A percentile compares a stretch with the other conserved stretches of the same genome.
Evolutionary conservation across 2,888 invertebrate species (phyloP).

Genomic region (Leucoptera coffeella): DNA sequence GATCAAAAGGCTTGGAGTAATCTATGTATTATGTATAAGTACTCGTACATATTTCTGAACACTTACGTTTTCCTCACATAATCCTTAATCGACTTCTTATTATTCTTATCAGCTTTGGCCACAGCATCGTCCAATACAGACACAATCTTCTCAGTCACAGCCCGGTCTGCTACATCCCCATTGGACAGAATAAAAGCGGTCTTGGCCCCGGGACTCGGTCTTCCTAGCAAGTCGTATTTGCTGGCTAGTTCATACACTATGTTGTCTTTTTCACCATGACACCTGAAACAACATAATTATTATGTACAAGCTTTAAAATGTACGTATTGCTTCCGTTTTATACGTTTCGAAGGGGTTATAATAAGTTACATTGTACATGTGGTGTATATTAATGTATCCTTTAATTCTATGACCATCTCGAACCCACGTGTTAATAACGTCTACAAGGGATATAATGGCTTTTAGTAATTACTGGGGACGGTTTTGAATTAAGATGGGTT

Average conservation of each 20-base stretch:
- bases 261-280: conserved; percentile 64
- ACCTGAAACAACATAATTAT: too few species aligned
- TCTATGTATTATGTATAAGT: background rate
- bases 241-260: conserved; percentile 51
- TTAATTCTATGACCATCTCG: too few species aligned
- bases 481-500: too few species aligned
- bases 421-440: too few species aligned
- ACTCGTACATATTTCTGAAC: conserved; percentile 1
- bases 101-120: conserved; percentile 19
- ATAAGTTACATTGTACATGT: too few species aligned
- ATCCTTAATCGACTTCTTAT: conserved; percentile 17
- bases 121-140: conserved; percentile 15
- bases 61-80: conserved; percentile 19
- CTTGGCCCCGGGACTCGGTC: conserved; percentile 17
- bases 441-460: too few species aligned
- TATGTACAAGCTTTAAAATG: too few species aligned
- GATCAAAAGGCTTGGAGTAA: too few species aligned
- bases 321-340: too few species aligned
- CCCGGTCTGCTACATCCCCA: conserved; percentile 18
- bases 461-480: too few species aligned
- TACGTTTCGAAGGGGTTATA: too few species aligned
- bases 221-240: conserved; percentile 26
- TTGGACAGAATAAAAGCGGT: conserved; percentile 21
- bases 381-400: too few species aligned
- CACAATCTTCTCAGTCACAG: conserved; percentile 11